Conservation (phyloP, 2,113 vertebrate genomes). For the Lycaon pictus region DNA sequence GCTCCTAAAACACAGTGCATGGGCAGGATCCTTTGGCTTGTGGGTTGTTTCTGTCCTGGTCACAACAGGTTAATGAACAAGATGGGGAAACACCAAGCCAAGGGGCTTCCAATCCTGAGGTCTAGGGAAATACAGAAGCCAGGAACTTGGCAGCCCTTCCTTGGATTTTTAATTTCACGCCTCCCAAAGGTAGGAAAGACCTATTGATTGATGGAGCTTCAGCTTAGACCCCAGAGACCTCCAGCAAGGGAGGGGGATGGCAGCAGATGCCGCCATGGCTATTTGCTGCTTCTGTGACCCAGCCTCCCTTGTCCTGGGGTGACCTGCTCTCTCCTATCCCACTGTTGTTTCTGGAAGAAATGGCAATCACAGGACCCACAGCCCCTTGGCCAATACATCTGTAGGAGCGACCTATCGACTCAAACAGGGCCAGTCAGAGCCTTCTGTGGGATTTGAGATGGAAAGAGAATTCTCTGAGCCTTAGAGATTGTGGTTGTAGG, state of each 20-base stretch:
- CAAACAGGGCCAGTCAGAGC: neutral
- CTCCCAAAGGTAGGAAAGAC: neutral
- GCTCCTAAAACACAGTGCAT: neutral
- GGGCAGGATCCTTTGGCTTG: neutral
- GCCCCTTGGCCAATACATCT: neutral
- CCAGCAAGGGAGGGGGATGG: neutral
- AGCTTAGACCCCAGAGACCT: neutral
- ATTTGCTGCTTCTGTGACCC: neutral
- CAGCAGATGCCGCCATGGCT: rapidly evolving
- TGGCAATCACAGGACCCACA: neutral
- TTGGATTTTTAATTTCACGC: neutral
- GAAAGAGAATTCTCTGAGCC: neutral
- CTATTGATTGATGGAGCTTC: neutral
- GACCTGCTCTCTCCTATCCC: neutral
- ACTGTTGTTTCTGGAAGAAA: neutral
- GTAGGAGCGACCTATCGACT: neutral
- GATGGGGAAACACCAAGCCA: neutral
- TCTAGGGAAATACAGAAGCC: neutral
- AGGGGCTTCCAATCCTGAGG: neutral
- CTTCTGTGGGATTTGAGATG: neutral
- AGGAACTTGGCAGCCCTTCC: neutral
- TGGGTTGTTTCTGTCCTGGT: neutral
- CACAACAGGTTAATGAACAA: neutral
- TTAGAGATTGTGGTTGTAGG: neutral
- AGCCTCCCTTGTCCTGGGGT: neutral